Evolutionary conservation across 1,140 invertebrate species (phyloP).

Genomic region (Drosophila insularis): DNA sequence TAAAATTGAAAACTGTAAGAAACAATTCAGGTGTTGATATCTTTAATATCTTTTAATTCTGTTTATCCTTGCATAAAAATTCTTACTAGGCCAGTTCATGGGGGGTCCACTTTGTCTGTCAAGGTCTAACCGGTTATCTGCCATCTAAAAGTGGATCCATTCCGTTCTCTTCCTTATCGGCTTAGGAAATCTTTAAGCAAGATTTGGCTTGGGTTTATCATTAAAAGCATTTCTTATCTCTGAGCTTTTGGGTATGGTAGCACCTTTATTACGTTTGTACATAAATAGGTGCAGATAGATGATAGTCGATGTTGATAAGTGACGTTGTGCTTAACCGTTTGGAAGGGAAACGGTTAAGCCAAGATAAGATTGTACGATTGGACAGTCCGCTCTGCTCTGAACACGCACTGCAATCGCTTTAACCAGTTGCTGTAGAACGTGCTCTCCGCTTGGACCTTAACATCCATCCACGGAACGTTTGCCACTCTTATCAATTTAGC

Average conservation of each 20-base stretch:
- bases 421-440: constrained; percentile 54
- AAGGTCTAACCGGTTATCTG: constrained; percentile 15
- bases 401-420: constrained; percentile 22
- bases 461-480: constrained; percentile 19
- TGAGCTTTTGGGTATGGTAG: constrained; percentile 35
- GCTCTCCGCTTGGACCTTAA: constrained; percentile 40
- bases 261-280: not conserved
- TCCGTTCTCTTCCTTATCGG: not conserved
- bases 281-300: not conserved
- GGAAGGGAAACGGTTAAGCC: constrained; percentile 43
- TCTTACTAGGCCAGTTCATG: not conserved
- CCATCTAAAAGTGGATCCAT: not conserved
- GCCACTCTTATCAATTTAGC: constrained; percentile 46
- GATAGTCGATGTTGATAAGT: constrained; percentile 30
- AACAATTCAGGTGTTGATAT: too few species aligned
- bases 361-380: constrained; percentile 44
- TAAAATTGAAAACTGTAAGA: not conserved
- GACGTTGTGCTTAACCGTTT: constrained; percentile 58
- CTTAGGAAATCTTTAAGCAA: constrained; percentile 10
- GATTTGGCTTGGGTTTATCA: constrained; percentile 11
- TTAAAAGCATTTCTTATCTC: constrained; percentile 18
- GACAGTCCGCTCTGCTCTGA: constrained; percentile 14
- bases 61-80: not conserved
- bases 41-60: not conserved
- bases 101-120: not conserved